Conservation (phyloP, 2,113 vertebrate species). For the Psittacula cyanocephala region DNA sequence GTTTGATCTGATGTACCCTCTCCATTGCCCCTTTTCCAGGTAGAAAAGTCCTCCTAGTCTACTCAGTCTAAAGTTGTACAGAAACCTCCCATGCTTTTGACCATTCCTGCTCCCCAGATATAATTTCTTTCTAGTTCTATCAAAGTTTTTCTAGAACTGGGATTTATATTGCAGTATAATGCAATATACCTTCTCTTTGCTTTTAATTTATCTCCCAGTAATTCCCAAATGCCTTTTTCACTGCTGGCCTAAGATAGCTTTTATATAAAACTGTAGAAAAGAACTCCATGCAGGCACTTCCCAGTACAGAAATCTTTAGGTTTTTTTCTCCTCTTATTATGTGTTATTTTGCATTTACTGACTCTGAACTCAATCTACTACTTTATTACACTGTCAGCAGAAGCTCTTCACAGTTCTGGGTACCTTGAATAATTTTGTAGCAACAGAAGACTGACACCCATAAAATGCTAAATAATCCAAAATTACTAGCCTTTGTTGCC, state of each 20-base stretch:
- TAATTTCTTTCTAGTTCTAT: neutral
- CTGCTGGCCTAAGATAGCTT: neutral
- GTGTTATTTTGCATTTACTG: neutral
- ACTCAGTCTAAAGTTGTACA: neutral
- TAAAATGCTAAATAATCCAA: neutral
- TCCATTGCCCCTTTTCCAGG: neutral
- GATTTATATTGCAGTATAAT: neutral
- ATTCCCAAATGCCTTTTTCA: neutral
- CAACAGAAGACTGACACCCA: neutral
- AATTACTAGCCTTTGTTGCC: neutral
- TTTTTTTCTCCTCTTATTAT: neutral
- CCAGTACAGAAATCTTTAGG: neutral
- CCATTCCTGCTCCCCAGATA: neutral
- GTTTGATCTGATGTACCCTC: neutral
- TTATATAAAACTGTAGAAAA: neutral
- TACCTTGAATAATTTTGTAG: neutral
- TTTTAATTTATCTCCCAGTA: neutral
- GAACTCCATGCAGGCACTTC: neutral
- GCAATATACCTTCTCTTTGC: neutral
- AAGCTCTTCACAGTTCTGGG: neutral
- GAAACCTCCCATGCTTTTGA: neutral
- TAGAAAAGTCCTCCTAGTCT: neutral
- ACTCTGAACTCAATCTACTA: neutral
- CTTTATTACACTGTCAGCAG: neutral
- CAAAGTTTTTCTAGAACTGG: neutral